A percentile compares a stretch with the other conserved stretches of the same genome.
Conservation (phyloP, 2,797 vertebrate genomes). For the Sebastes minor region DNA sequence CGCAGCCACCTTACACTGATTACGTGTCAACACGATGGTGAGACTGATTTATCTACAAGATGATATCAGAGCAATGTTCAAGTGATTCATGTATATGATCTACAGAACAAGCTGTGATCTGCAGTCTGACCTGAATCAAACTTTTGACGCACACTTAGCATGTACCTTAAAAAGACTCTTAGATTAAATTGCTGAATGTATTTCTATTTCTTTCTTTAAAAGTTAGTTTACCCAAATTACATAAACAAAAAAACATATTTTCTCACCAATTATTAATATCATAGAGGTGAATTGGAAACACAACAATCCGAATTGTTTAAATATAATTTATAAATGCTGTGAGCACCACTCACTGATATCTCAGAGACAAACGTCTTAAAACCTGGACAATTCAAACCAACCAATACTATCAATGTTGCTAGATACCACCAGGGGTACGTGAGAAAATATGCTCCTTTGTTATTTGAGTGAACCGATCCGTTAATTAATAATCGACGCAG, state of each 20-base stretch:
- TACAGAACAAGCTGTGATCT: background rate
- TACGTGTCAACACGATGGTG: slow-evolving; percentile 96
- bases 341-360: background rate
- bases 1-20: slow-evolving; percentile 93
- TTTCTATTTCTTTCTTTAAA: too few relatives aligned
- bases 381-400: background rate
- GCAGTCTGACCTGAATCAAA: slow-evolving; percentile 9
- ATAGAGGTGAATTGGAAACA: too few relatives aligned
- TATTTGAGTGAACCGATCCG: background rate
- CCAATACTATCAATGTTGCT: background rate
- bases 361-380: background rate
- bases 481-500: background rate
- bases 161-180: background rate
- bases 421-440: background rate
- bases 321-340: too few relatives aligned
- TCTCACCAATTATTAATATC: too few relatives aligned
- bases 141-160: background rate
- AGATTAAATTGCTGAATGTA: background rate
- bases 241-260: too few relatives aligned
- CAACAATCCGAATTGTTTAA: background rate
- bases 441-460: too few relatives aligned
- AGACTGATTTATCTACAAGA: slow-evolving; percentile 43
- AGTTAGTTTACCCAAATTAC: too few relatives aligned
- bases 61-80: background rate
- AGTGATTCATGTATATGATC: background rate